phyloP scores from a whole-genome alignment of 2,113 vertebrate genomes.

The Sylvia atricapilla region DNA sequence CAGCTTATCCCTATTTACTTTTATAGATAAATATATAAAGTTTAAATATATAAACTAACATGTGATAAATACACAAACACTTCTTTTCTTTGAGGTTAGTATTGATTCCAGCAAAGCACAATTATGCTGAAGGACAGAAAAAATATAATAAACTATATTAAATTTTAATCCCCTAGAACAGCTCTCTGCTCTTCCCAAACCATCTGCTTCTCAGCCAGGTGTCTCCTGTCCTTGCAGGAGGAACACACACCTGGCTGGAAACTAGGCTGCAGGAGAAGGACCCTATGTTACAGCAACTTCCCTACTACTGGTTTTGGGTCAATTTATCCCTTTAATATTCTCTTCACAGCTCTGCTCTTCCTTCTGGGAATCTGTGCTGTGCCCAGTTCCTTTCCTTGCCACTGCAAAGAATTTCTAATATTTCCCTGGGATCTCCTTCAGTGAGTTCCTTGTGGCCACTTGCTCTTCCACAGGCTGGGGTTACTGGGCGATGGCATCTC shows the following conservation, averaged over 20 bases:
- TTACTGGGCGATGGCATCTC: rapidly evolving
- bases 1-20: background rate
- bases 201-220: background rate
- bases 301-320: background rate
- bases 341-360: background rate
- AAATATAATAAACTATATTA: background rate
- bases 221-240: background rate
- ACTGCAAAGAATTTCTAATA: background rate
- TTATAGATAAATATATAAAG: background rate
- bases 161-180: background rate
- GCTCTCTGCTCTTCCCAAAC: background rate
- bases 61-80: background rate
- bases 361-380: background rate
- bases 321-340: background rate
- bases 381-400: background rate
- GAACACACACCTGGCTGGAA: background rate
- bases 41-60: background rate
- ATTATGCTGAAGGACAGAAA: background rate
- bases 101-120: background rate
- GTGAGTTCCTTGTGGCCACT: background rate
- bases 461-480: background rate
- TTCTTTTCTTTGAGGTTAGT: background rate
- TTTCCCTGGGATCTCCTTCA: background rate
- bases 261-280: background rate
- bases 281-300: background rate